These are phyloP conservation scores for Hirundichthys speculiger DNA, from an alignment of 2,113 vertebrate genomes.

Conservation along the genomic window DNA sequence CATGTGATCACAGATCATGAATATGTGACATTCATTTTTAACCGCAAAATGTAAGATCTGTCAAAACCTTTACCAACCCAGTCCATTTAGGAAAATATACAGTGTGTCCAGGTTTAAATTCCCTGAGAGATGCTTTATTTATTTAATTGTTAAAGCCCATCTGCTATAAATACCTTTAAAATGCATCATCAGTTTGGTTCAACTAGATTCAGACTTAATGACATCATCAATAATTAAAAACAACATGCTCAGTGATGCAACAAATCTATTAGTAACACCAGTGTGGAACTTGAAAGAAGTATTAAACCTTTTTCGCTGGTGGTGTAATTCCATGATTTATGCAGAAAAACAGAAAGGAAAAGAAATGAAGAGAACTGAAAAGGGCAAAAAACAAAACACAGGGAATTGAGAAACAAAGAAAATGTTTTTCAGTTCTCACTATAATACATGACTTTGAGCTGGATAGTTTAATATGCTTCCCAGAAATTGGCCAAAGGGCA, in stretches of 20 bases:
- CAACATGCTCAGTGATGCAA: neutral
- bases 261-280: constrained; percentile 26
- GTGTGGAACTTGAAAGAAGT: neutral
- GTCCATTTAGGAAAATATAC: neutral
- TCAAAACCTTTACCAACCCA: neutral
- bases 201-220: constrained; percentile 20
- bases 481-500: constrained; percentile 14
- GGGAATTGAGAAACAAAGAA: neutral
- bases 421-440: constrained; percentile 7
- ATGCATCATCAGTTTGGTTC: constrained; percentile 16
- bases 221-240: constrained; percentile 38
- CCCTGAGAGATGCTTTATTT: constrained; percentile 10
- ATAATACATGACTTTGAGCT: constrained; percentile 21
- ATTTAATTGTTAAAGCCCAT: constrained; percentile 24
- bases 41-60: constrained; percentile 12
- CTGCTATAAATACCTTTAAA: constrained; percentile 24
- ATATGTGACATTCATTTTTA: constrained; percentile 24
- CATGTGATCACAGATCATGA: constrained; percentile 12
- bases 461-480: constrained; percentile 37
- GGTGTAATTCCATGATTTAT: too few relatives aligned
- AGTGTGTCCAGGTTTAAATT: neutral
- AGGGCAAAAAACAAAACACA: neutral
- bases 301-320: neutral
- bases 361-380: too few relatives aligned
- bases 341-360: too few relatives aligned